Percentiles rank a stretch among this genome's conserved stretches.
Conservation (phyloP, 1,140 invertebrate species). For the Akabosia matsudoensis region DNA sequence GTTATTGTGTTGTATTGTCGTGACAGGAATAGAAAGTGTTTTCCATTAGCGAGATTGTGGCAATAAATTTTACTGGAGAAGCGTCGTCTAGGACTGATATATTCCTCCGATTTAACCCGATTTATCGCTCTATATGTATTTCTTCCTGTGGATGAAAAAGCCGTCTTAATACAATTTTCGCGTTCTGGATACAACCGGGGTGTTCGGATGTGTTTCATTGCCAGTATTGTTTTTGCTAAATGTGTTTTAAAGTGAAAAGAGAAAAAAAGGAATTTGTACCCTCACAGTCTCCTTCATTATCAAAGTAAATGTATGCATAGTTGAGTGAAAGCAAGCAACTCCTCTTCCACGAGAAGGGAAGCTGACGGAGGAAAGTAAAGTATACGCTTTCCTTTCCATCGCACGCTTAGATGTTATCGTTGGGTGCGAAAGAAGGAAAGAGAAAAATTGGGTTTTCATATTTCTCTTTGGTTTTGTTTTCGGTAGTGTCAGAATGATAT, state of each 20-base stretch:
- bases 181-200: conserved; percentile 9
- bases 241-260: not conserved
- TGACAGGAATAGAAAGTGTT: conserved; percentile 48
- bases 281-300: too few relatives aligned
- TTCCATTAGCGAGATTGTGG: conserved; percentile 48
- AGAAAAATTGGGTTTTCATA: not conserved
- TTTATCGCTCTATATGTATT: conserved; percentile 46
- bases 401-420: not conserved
- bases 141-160: conserved; percentile 43
- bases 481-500: not conserved
- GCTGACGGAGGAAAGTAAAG: not conserved
- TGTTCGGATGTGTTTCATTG: conserved; percentile 4
- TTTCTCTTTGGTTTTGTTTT: not conserved
- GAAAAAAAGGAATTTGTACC: too few relatives aligned
- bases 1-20: conserved; percentile 48
- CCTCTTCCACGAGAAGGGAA: too few relatives aligned
- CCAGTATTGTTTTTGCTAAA: not conserved
- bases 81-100: conserved; percentile 45
- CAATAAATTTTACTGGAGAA: conserved; percentile 46
- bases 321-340: too few relatives aligned
- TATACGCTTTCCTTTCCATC: not conserved
- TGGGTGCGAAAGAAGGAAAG: not conserved
- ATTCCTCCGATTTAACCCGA: conserved; percentile 48
- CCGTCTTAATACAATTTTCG: conserved; percentile 48
- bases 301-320: too few relatives aligned